Evolutionary conservation across 1,140 invertebrate species (phyloP), one percentile per base, ranked within the genome.

Genomic region (Drosophila parabipectinata): DNA sequence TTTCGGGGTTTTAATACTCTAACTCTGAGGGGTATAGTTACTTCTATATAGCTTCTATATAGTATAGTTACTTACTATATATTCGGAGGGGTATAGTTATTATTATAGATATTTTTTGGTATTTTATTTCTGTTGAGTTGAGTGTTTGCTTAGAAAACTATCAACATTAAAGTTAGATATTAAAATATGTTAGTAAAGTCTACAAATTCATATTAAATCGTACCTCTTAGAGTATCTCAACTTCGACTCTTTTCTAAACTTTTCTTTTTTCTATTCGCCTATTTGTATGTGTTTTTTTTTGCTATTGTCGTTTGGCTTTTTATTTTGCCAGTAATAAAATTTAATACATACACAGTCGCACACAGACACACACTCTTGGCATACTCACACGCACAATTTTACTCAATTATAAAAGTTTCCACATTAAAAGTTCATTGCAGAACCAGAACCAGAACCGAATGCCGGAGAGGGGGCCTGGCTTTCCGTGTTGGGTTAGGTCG

Each of bases 331-430:
- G 79, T 83, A 88, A 88, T 88, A 77, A 88, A 88, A 83, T 88
- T 77, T 88, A 88, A 89, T 88, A 82, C 79, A 88, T 63, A 62
- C 60, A 57, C 51, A 60, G 30, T 28, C 14, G 62, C 37, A 53
- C 39, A 63, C 34, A 56, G 9, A 47, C 24, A 60, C 44, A 52
- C 15, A 55, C 14, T 15, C 41, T 15, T 8, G 39, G 39, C n/a
- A 41, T 14, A 44, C 41, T 15, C 41, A 72, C 47, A 74, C 59
- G 79, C 59, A 73, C 62, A 69, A 85, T 91, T 91, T 90, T 90
- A 91, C 84, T 90, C 89, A 91, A 91, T 91, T 91, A 91, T 89
- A 91, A 91, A 91, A 91, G 89, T 91, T 91, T 91, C 69, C 79
- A 91, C 84, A 91, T 91, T 91, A 90, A 90, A 90, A 90, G 81